phyloP scores from a whole-genome alignment of 2,888 invertebrate species.

The Parnassius mnemosyne region DNA sequence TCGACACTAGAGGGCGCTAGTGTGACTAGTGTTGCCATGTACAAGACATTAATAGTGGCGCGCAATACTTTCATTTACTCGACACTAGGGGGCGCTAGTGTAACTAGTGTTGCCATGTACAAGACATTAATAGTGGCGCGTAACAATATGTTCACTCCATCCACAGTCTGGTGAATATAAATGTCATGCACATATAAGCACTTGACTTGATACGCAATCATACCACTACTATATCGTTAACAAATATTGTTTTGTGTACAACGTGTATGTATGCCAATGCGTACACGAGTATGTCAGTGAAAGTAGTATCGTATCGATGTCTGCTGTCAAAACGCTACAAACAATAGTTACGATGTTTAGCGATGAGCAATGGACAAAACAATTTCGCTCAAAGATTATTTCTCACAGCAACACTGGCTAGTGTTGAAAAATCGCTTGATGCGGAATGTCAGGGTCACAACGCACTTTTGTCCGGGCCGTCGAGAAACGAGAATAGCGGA shows the following conservation, averaged over 20 bases:
- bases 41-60: too few species aligned
- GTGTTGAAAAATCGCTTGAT: constrained; percentile 4
- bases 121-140: too few species aligned
- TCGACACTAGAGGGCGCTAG: too few species aligned
- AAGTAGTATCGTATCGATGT: constrained; percentile 9
- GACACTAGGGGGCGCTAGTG: too few species aligned
- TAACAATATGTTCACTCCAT: too few species aligned
- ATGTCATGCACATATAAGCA: too few species aligned
- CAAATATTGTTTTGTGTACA: constrained; percentile 2
- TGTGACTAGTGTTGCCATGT: too few species aligned
- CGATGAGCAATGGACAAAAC: neutral
- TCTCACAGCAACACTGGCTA: neutral
- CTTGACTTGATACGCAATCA: too few species aligned
- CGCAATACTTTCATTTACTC: too few species aligned
- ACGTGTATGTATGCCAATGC: constrained; percentile 20
- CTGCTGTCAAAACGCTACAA: neutral
- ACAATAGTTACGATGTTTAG: constrained; percentile 4
- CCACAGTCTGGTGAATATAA: too few species aligned
- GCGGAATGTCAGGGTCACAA: constrained; percentile 8
- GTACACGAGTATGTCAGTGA: constrained; percentile 5
- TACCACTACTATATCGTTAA: neutral
- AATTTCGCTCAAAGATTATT: constrained; percentile 3
- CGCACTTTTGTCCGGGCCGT: constrained; percentile 5
- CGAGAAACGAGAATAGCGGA: neutral
- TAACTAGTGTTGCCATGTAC: too few species aligned